Base-by-base conservation (phyloP, 2,888 invertebrate genomes). In the Dolichopus griseipennis region DNA sequence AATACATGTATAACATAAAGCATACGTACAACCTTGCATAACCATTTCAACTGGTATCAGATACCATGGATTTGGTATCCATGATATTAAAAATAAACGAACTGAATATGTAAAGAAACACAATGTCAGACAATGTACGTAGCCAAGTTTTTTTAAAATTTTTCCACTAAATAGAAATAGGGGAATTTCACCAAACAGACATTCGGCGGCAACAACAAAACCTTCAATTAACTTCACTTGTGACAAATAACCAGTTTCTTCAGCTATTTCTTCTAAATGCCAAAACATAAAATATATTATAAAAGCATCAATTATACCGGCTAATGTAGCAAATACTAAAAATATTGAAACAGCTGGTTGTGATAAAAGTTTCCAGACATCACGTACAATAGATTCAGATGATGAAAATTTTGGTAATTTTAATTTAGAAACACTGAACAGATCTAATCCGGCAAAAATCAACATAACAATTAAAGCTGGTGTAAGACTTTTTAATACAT, bases 11-110 rank as follows among this genome's bases (percentile, higher is more conserved):
- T 94, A 94, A 74, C 91, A 90, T 0, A 94, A 82, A 0, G 94
- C 95, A 79, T 94, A 95, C 0, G 93, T 91, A 0, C 94, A 89
- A 0, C 95, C 94, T 78, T 92, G 92, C 84, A 92, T 87, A 67
- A 92, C 79, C 0, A 90, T 82, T 83, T 95, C 95, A 4, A 94
- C 85, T 0, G 87, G 86, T 0, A 95, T 84, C 1, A 92, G 84
- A 83, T 89, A 90, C 93, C 94, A 94, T 0, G 94, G 92, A 73
- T 88, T 87, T 27, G 87, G 84, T 69, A 91, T 88, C 69, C 92
- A 76, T 0, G 94, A 91, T 72, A 95, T 90, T 15, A 90, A 82
- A 4, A 86, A 85, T 74, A 95, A 83, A 0, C 95, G 84, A 0
- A 94, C 72, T 0, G 89, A 88, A 78, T 93, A 95, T 73, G 88